A percentile compares a stretch with the other conserved stretches of the same genome.
Conservation (phyloP, 2,797 vertebrate species). For the Peromyscus nudipes region DNA sequence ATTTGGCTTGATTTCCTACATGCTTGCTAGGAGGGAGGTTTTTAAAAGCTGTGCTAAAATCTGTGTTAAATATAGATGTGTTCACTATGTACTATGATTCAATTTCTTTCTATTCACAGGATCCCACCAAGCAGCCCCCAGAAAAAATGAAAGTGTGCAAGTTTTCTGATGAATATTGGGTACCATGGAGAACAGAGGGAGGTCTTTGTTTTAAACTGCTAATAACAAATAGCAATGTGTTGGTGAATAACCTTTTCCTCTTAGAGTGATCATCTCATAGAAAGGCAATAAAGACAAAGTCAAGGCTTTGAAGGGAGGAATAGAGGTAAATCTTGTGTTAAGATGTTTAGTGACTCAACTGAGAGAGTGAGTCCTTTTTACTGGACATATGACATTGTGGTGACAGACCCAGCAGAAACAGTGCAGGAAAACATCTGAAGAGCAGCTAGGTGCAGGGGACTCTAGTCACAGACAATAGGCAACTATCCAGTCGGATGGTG, state of each 20-base stretch:
- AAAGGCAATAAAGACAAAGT: not conserved
- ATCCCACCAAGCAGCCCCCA: not conserved
- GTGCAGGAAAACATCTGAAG: not conserved
- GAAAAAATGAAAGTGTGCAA: conserved; percentile 14
- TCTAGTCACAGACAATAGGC: not conserved
- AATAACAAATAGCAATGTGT: not conserved
- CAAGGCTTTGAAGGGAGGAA: conserved; percentile 18
- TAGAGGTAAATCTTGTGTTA: not conserved
- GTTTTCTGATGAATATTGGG: not conserved
- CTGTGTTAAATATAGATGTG: conserved; percentile 42
- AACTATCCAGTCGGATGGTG: not conserved
- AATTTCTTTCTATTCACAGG: conserved; percentile 25
- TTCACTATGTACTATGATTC: not conserved
- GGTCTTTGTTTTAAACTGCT: conserved; percentile 1
- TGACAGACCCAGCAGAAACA: not conserved
- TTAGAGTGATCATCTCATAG: not conserved
- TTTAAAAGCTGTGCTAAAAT: conserved; percentile 55
- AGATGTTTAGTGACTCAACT: not conserved
- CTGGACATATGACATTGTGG: fast-evolving
- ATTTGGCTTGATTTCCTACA: conserved; percentile 33
- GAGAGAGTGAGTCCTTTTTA: not conserved
- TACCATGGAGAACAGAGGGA: not conserved
- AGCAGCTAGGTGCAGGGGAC: not conserved
- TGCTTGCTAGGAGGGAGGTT: not conserved
- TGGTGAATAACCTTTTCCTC: not conserved